These are phyloP conservation scores for Halictus quadricinctus DNA, from an alignment of 2,888 invertebrate species.

Conservation along the genomic window DNA sequence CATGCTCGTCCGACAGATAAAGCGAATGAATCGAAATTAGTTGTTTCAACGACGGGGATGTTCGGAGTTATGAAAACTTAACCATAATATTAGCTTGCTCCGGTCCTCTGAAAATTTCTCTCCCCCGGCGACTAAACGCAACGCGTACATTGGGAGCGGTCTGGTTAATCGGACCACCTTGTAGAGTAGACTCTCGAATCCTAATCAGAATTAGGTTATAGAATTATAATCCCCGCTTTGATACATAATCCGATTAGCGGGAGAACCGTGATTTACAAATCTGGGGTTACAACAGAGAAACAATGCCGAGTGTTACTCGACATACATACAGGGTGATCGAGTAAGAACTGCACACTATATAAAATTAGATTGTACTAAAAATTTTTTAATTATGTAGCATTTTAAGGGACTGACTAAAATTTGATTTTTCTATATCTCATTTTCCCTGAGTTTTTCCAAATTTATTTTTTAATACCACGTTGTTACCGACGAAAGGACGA, in stretches of 20 bases:
- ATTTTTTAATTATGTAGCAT: not conserved
- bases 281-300: not conserved
- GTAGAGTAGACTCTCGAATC: not conserved
- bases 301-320: not conserved
- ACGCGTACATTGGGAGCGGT: not conserved
- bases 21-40: not conserved
- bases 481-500: not conserved
- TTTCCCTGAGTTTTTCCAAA: not conserved
- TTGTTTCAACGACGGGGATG: not conserved
- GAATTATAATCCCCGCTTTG: constrained; percentile 5
- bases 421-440: no score
- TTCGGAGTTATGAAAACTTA: not conserved
- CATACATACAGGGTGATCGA: not conserved
- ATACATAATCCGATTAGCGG: not conserved
- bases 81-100: not conserved
- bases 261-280: not conserved
- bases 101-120: not conserved
- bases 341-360: not conserved
- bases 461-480: no score
- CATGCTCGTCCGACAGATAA: not conserved
- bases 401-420: no score
- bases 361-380: not conserved
- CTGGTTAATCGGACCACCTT: not conserved
- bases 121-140: not conserved
- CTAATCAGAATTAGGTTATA: constrained; percentile 14